These are phyloP conservation scores for Cossypha polioptera DNA, from an alignment of 2,797 vertebrate species.

Conservation along the genomic window DNA sequence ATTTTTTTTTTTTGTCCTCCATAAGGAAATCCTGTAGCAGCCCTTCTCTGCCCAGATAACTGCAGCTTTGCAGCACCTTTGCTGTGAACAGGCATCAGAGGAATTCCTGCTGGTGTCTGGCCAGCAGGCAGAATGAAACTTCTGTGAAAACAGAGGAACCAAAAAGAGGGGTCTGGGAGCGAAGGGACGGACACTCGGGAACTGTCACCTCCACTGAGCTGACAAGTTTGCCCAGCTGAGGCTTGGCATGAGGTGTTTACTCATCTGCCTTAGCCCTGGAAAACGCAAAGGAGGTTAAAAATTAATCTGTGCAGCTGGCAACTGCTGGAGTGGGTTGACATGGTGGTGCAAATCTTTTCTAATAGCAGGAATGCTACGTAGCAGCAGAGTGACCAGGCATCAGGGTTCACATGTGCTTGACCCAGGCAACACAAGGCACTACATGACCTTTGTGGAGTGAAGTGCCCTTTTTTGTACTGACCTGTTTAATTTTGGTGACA, in stretches of 20 bases:
- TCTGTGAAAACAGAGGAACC: neutral
- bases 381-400: neutral
- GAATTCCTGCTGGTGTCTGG: neutral
- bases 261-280: neutral
- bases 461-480: neutral
- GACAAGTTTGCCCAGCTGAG: neutral
- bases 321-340: neutral
- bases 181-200: neutral
- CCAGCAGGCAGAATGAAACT: neutral
- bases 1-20: neutral
- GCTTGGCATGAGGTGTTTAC: neutral
- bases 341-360: neutral
- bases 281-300: conserved; percentile 37
- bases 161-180: neutral
- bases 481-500: neutral
- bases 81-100: neutral
- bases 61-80: neutral
- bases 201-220: neutral
- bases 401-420: neutral
- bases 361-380: neutral
- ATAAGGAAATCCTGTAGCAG: neutral
- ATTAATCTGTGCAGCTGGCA: conserved; percentile 40
- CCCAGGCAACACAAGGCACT: neutral
- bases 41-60: neutral
- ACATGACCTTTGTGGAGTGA: neutral